Evolutionary conservation across 2,113 vertebrate genomes (phyloP).

Genomic region (Vanacampus margaritifer): DNA sequence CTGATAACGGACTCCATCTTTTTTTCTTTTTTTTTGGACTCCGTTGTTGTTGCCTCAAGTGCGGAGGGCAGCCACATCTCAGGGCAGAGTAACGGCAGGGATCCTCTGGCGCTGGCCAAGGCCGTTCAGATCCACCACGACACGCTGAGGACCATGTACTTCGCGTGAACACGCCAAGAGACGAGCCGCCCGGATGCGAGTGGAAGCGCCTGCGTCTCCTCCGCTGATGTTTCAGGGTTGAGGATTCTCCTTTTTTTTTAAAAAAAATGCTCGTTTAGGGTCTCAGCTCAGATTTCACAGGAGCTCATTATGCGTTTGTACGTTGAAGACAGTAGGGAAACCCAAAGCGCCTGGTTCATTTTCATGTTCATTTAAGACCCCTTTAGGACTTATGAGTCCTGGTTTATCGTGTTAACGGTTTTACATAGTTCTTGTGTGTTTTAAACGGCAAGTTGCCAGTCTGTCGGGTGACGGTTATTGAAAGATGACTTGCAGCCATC

Average conservation of each 20-base stretch:
- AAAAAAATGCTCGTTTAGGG: neutral
- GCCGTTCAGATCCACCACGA: constrained; percentile 77
- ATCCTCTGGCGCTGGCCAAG: constrained; percentile 71
- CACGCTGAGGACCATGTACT: constrained; percentile 77
- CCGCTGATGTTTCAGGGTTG: neutral
- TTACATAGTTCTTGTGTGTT: constrained; percentile 25
- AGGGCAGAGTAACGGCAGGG: constrained; percentile 75
- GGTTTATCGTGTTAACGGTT: constrained; percentile 33
- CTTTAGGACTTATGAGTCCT: constrained; percentile 33
- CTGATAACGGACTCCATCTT: no score
- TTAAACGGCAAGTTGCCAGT: constrained; percentile 9
- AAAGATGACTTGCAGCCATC: constrained; percentile 25
- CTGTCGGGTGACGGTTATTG: constrained; percentile 23
- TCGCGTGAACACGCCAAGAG: constrained; percentile 59
- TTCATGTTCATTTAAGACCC: constrained; percentile 10
- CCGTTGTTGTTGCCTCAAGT: constrained; percentile 31
- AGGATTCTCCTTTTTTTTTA: neutral
- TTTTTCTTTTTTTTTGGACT: neutral
- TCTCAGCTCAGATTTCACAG: constrained; percentile 12
- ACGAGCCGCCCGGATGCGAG: constrained; percentile 88
- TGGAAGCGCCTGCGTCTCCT: constrained; percentile 66
- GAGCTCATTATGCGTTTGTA: constrained; percentile 2
- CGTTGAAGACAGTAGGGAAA: constrained; percentile 6
- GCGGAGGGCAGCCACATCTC: constrained; percentile 76
- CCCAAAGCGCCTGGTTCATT: constrained; percentile 6